Evolutionary conservation across 2,797 vertebrate genomes (phyloP).

Genomic region (Valencia hispanica): DNA sequence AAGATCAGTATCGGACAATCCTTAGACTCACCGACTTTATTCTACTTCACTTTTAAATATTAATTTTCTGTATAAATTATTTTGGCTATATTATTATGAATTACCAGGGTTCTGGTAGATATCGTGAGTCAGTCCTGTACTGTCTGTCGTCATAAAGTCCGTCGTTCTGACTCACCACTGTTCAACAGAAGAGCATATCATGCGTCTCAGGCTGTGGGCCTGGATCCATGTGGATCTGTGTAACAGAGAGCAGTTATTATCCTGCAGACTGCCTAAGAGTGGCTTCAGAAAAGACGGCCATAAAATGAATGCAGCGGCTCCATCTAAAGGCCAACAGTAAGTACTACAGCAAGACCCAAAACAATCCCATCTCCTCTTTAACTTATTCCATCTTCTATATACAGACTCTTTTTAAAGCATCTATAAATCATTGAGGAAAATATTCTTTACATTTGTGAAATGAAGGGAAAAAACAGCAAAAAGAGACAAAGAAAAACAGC

Average conservation of each 20-base stretch:
- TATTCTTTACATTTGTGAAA: slow-evolving; percentile 45
- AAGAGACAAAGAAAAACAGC: slow-evolving; percentile 42
- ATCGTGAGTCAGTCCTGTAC: not conserved
- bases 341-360: slow-evolving; percentile 67
- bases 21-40: not conserved
- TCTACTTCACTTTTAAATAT: not conserved
- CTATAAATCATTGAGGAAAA: slow-evolving; percentile 54
- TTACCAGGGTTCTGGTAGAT: not conserved
- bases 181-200: not conserved
- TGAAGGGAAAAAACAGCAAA: slow-evolving; percentile 43
- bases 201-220: slow-evolving; percentile 12
- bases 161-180: slow-evolving; percentile 11
- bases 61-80: not conserved
- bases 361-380: slow-evolving; percentile 20
- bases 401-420: slow-evolving; percentile 24
- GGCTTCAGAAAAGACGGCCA: slow-evolving; percentile 12
- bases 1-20: not conserved
- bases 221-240: slow-evolving; percentile 4
- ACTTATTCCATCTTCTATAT: slow-evolving; percentile 9
- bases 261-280: slow-evolving; percentile 8
- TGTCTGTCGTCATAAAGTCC: slow-evolving; percentile 1
- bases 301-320: slow-evolving; percentile 80
- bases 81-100: not conserved
- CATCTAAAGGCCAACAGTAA: slow-evolving; percentile 75
- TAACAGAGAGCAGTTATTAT: not conserved